Evolutionary conservation across 1,140 invertebrate species (phyloP), one percentile per base, ranked within the genome.

Genomic region (Rhopalosiphum maidis): DNA sequence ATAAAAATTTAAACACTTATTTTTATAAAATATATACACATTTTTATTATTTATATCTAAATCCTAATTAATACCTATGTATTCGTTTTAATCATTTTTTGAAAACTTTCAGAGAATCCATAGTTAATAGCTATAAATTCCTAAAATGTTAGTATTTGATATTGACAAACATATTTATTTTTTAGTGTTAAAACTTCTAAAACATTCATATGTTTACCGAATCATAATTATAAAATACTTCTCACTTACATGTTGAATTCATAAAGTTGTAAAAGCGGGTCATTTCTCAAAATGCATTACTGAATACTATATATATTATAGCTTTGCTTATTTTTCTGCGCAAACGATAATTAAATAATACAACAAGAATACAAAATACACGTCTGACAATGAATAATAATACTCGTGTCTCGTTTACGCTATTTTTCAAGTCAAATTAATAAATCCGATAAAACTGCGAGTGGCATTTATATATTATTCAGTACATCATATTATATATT

Each of bases 171-270:
- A 46, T 23, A 48, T 87, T 37, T 88, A 23, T 43, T 54, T 22
- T 37, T 35, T 21, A 89, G 23, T 41, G 30, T 55, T 55, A 55
- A 89, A n/a, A 25, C 23, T 8, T 54, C 25, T 55, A 55, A 89
- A 41, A 55, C 21, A 5, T 41, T 25, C 4, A 55, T 25, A 41
- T 89, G 51, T 37, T 55, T 89, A 37, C 88, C 35, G 3, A 88
- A 55, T 55, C 25, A 46, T 86, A 54, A n/a, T 54, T 55, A 89
- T 54, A 54, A 55, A 55, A 89, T 5, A 54, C 21, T 89, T 55
- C 48, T 55, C 88, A 55, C 35, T 37, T 89, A 89, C n/a, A 41
- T 54, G 88, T 54, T n/a, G 41, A 88, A 88, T 88, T 51, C 9
- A 8, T 35, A 25, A 89, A 51, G 87, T 89, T 35, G 6, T 89